Conservation (phyloP, 2,888 invertebrate genomes). For the Physocephala rufipes region DNA sequence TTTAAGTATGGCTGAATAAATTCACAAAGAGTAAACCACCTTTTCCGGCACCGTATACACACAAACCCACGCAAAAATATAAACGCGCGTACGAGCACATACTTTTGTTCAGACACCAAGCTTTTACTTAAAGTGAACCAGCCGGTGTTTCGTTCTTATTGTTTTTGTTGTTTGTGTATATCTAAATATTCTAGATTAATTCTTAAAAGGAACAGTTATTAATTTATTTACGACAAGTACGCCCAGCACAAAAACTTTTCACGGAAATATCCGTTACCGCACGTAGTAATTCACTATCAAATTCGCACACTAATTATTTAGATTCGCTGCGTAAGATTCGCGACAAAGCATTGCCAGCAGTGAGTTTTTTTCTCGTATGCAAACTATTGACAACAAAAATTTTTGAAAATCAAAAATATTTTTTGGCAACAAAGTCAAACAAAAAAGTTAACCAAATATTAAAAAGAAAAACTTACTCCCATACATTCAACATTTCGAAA, state of each 20-base stretch:
- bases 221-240: background rate
- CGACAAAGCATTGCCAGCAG: background rate
- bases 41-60: slow-evolving; percentile 10
- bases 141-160: background rate
- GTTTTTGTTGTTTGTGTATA: too few species aligned
- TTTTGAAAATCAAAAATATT: too few species aligned
- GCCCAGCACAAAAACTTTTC: background rate
- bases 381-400: background rate
- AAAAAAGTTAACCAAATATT: background rate
- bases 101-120: background rate
- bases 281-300: background rate
- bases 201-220: background rate
- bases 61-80: background rate
- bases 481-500: background rate
- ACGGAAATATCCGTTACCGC: background rate
- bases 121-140: background rate
- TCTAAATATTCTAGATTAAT: background rate
- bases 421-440: too few species aligned
- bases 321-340: background rate
- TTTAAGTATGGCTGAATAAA: slow-evolving; percentile 8
- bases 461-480: background rate
- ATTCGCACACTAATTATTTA: background rate
- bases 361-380: background rate
- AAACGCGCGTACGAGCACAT: background rate
- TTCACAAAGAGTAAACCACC: slow-evolving; percentile 14